phyloP scores from a whole-genome alignment of 2,888 invertebrate species.

The Limnephilus marmoratus region DNA sequence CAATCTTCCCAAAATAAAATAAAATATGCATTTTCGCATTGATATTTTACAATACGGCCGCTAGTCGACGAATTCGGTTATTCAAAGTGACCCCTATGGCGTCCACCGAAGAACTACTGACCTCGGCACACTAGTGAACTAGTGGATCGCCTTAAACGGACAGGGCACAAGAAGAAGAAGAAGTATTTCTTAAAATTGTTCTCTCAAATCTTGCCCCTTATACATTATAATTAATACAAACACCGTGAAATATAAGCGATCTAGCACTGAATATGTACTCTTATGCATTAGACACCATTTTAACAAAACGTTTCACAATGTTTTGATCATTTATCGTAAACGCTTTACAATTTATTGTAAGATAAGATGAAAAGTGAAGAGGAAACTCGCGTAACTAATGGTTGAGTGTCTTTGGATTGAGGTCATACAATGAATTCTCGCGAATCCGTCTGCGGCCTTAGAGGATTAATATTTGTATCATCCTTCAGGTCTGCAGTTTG shows the following conservation, averaged over 20 bases:
- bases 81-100: no score
- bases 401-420: neutral
- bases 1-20: no score
- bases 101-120: no score
- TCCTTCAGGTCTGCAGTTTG: neutral
- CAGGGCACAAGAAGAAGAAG: no score
- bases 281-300: neutral
- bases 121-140: no score
- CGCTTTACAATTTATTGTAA: neutral
- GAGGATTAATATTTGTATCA: neutral
- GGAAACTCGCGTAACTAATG: neutral
- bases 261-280: neutral
- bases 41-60: no score
- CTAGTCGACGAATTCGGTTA: no score
- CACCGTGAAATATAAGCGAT: neutral
- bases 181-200: no score
- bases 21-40: no score
- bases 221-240: neutral
- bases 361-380: neutral
- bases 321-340: neutral
- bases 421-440: neutral
- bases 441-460: neutral
- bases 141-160: no score
- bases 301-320: neutral
- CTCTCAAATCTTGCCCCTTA: no score